These are phyloP conservation scores for Charaxes varanes DNA, from an alignment of 1,140 invertebrate species.

Conservation along the genomic window DNA sequence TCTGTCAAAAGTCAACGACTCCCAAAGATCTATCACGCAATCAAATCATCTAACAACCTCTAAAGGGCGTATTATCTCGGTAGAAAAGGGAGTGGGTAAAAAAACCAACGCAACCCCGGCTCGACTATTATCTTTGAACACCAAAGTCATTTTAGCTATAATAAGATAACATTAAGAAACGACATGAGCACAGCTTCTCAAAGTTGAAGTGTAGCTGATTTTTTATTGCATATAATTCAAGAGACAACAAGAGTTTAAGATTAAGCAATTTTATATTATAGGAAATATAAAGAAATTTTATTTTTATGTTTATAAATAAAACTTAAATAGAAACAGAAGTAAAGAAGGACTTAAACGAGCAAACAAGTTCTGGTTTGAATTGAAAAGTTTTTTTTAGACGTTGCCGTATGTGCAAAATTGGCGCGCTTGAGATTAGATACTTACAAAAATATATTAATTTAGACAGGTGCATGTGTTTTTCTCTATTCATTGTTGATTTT, in stretches of 20 bases:
- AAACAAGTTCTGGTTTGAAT: too few relatives aligned
- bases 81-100: constrained; percentile 52
- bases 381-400: too few relatives aligned
- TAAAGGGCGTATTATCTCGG: constrained; percentile 57
- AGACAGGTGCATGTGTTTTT: too few relatives aligned
- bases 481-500: too few relatives aligned
- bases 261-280: not conserved
- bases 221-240: too few relatives aligned
- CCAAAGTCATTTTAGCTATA: constrained; percentile 73
- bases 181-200: constrained; percentile 34
- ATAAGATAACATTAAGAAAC: constrained; percentile 73
- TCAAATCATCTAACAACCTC: constrained; percentile 59
- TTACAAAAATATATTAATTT: too few relatives aligned
- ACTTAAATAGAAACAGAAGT: too few relatives aligned
- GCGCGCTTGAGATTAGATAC: too few relatives aligned
- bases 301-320: too few relatives aligned
- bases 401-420: too few relatives aligned
- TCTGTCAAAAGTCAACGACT: constrained; percentile 26
- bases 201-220: constrained; percentile 32
- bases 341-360: too few relatives aligned
- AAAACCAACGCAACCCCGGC: constrained; percentile 52
- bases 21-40: constrained; percentile 37
- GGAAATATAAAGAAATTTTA: too few relatives aligned
- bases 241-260: not conserved
- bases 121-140: constrained; percentile 69